A percentile compares a stretch with the other conserved stretches of the same genome.
These are phyloP conservation scores for Troides aeacus DNA, from an alignment of 2,888 invertebrate genomes.

Conservation along the genomic window DNA sequence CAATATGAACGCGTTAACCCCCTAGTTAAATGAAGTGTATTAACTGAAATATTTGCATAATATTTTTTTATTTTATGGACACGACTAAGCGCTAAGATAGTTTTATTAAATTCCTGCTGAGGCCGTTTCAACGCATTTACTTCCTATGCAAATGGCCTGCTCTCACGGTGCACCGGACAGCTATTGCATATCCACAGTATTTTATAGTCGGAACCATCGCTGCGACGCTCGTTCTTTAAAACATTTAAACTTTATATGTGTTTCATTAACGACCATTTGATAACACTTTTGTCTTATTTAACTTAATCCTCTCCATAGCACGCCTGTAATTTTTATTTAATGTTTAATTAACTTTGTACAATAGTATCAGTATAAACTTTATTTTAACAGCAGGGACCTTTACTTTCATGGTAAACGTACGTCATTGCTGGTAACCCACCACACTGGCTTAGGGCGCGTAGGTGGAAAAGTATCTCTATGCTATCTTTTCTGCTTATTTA, in stretches of 20 bases:
- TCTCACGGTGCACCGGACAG: conserved; percentile 57
- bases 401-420: too few species aligned
- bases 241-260: conserved; percentile 30
- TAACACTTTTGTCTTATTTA: conserved; percentile 13
- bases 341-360: neutral
- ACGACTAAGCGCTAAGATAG: conserved; percentile 64
- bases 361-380: too few species aligned
- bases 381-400: too few species aligned
- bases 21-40: conserved; percentile 23
- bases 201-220: conserved; percentile 66
- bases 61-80: conserved; percentile 62
- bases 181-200: conserved; percentile 64
- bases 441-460: too few species aligned
- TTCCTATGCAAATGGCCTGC: conserved; percentile 72
- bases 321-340: neutral
- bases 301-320: conserved; percentile 5
- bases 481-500: too few species aligned
- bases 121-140: conserved; percentile 68
- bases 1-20: conserved; percentile 1
- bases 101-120: conserved; percentile 76
- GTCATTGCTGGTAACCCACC: too few species aligned
- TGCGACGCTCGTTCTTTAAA: conserved; percentile 43
- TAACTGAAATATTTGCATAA: conserved; percentile 49
- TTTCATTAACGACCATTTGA: conserved; percentile 29
- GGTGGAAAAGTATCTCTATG: too few species aligned